Percentiles rank a stretch among this genome's conserved stretches.
Conservation (phyloP, 1,140 invertebrate species). For the Drosophila lacertosa region DNA sequence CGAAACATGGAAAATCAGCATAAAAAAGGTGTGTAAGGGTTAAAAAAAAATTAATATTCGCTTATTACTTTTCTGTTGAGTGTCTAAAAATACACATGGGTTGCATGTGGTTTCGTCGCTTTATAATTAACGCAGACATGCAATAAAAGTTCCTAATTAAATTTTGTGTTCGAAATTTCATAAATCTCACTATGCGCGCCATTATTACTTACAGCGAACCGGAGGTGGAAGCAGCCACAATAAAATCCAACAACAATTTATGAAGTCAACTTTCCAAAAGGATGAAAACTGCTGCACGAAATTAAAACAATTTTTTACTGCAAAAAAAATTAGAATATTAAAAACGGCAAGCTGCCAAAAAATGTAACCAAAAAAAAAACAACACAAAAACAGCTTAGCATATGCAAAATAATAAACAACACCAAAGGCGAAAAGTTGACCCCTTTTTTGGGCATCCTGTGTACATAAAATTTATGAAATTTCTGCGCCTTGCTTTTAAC, state of each 20-base stretch:
- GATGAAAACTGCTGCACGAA: constrained; percentile 12
- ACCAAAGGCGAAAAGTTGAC: constrained; percentile 40
- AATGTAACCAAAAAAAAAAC: constrained; percentile 1
- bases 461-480: neutral
- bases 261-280: constrained; percentile 2
- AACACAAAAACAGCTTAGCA: constrained; percentile 42
- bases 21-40: neutral
- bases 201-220: constrained; percentile 9
- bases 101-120: too few species aligned
- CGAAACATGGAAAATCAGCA: neutral
- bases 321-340: constrained; percentile 13
- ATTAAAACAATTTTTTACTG: constrained; percentile 11
- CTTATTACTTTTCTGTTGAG: neutral
- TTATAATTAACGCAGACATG: neutral
- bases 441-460: constrained; percentile 1
- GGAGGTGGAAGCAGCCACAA: constrained; percentile 14
- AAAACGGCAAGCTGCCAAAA: constrained; percentile 24
- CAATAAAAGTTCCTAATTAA: constrained; percentile 26
- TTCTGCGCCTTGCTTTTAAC: constrained; percentile 9
- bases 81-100: too few species aligned
- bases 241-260: constrained; percentile 18
- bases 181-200: constrained; percentile 13
- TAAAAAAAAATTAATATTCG: neutral
- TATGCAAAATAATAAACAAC: constrained; percentile 57
- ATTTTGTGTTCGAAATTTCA: constrained; percentile 19